phyloP scores from a whole-genome alignment of 2,888 invertebrate species.

The Strigamia maritima region DNA sequence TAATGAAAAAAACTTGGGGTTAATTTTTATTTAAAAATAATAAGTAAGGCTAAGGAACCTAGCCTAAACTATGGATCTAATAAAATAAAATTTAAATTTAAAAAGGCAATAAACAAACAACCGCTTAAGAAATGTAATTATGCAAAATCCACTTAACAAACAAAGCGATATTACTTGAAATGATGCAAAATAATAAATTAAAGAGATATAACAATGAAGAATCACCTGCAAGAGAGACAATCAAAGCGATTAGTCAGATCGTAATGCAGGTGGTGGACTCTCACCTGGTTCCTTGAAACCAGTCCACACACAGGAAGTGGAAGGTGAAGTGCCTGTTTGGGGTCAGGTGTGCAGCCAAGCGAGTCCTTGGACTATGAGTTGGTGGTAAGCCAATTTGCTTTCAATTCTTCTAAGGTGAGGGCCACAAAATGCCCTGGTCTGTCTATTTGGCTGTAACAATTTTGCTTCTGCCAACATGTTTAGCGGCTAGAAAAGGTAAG shows the following conservation, averaged over 20 bases:
- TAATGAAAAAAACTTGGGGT: too few relatives aligned
- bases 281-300: slow-evolving; percentile 26
- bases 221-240: slow-evolving; percentile 4
- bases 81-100: too few relatives aligned
- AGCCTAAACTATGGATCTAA: too few relatives aligned
- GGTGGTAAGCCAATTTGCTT: slow-evolving; percentile 24
- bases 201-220: background rate
- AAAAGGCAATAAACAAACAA: too few relatives aligned
- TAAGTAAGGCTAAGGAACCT: too few relatives aligned
- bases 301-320: slow-evolving; percentile 23
- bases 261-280: slow-evolving; percentile 2
- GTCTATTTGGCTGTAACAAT: background rate
- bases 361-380: slow-evolving; percentile 20
- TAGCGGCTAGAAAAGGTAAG: slow-evolving; percentile 1
- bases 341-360: slow-evolving; percentile 26
- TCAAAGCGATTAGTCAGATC: slow-evolving; percentile 19
- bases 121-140: too few relatives aligned
- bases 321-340: slow-evolving; percentile 26
- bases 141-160: background rate
- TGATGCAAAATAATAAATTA: background rate
- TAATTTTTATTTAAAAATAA: too few relatives aligned
- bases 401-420: slow-evolving; percentile 21
- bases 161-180: background rate
- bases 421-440: slow-evolving; percentile 17
- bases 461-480: slow-evolving; percentile 5